Evolutionary conservation across 2,888 invertebrate genomes (phyloP).

Genomic region (Oscheius sp.): DNA sequence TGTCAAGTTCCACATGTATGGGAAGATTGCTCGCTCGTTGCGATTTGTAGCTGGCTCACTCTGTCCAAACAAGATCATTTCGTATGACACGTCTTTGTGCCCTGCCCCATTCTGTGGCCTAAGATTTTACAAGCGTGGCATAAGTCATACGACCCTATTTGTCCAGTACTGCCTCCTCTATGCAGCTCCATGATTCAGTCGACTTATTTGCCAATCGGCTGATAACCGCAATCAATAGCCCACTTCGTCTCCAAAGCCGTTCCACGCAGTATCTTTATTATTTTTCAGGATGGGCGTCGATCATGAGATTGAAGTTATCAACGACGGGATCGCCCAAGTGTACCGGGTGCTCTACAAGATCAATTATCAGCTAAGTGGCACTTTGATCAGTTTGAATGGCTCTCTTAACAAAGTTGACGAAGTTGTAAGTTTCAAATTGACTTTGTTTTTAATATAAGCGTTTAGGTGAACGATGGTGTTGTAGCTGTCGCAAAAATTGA

Average conservation of each 20-base stretch:
- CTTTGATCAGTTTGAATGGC: constrained; percentile 16
- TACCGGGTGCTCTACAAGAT: constrained; percentile 23
- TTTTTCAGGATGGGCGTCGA: constrained; percentile 30
- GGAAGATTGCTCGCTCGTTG: too few species aligned
- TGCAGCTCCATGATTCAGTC: constrained; percentile 32
- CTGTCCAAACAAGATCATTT: too few species aligned
- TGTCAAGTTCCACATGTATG: constrained; percentile 7
- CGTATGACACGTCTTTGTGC: neutral
- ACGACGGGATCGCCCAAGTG: constrained; percentile 22
- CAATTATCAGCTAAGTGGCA: constrained; percentile 26
- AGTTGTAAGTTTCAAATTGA: constrained; percentile 2
- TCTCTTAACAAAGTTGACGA: constrained; percentile 23
- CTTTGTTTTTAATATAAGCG: neutral
- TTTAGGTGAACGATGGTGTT: constrained; percentile 24
- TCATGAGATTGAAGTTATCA: constrained; percentile 26
- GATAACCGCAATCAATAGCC: constrained; percentile 34
- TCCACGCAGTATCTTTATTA: neutral
- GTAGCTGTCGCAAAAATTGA: constrained; percentile 14
- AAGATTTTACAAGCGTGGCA: constrained; percentile 13
- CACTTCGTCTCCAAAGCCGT: constrained; percentile 21
- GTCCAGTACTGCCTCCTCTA: constrained; percentile 15
- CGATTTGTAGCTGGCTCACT: too few species aligned
- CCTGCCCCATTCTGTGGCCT: neutral
- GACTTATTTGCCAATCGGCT: constrained; percentile 34
- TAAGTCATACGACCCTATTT: constrained; percentile 25